A percentile compares a stretch with the other conserved stretches of the same genome.
Evolutionary conservation across 2,888 invertebrate species (phyloP).

Genomic region (Drosophila nr. medialis): DNA sequence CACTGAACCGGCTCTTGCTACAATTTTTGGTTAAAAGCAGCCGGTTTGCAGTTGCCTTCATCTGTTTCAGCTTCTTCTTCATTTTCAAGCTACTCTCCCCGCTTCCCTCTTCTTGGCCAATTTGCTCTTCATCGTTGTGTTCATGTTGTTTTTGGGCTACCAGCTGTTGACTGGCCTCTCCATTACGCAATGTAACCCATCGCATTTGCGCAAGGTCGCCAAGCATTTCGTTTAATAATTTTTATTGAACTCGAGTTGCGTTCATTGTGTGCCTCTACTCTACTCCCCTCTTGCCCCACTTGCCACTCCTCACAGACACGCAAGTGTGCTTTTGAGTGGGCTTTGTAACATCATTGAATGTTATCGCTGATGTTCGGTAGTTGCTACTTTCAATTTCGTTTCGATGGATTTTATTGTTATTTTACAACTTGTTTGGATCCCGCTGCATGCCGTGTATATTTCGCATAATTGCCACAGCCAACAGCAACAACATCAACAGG

Average conservation of each 20-base stretch:
- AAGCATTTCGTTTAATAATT: conserved; percentile 49
- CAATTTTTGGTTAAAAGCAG: conserved; percentile 42
- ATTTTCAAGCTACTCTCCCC: not conserved
- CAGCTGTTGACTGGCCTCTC: conserved; percentile 46
- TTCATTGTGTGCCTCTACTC: conserved; percentile 15
- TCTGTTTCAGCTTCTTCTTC: conserved; percentile 10
- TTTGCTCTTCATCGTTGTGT: not conserved
- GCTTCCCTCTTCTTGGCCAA: not conserved
- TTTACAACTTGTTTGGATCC: conserved; percentile 71
- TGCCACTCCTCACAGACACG: not conserved
- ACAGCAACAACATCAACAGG: conserved; percentile 11
- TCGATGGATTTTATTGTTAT: conserved; percentile 71
- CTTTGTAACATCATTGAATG: conserved; percentile 34
- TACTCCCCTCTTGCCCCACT: not conserved
- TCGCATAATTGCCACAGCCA: conserved; percentile 25
- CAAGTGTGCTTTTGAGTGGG: conserved; percentile 19
- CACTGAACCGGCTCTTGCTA: conserved; percentile 61
- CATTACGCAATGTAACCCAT: conserved; percentile 71
- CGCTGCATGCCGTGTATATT: conserved; percentile 18
- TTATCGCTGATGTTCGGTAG: conserved; percentile 35
- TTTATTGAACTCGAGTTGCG: conserved; percentile 56
- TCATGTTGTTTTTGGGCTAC: conserved; percentile 16
- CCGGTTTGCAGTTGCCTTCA: conserved; percentile 56
- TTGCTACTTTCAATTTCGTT: conserved; percentile 73
- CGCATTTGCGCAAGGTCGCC: conserved; percentile 70